phyloP scores from a whole-genome alignment of 2,113 vertebrate genomes.

The Erythrocercus mccallii region DNA sequence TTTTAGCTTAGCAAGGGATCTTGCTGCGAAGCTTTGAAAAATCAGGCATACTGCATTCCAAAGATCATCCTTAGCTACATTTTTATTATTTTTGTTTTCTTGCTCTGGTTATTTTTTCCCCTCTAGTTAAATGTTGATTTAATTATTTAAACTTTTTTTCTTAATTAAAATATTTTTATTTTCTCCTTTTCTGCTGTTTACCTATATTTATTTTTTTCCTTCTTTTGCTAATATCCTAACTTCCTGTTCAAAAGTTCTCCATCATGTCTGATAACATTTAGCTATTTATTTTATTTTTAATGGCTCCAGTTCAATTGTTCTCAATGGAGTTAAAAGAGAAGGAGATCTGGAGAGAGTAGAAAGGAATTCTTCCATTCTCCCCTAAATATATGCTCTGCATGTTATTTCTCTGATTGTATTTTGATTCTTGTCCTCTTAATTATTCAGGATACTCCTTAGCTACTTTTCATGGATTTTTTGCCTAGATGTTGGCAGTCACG shows the following conservation, averaged over 20 bases:
- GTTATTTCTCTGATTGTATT: neutral
- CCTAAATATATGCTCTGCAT: neutral
- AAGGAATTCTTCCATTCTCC: neutral
- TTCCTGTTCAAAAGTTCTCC: neutral
- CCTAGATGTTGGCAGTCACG: neutral
- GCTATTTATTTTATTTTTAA: neutral
- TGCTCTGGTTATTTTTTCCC: neutral
- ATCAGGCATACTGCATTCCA: neutral
- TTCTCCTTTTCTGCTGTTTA: neutral
- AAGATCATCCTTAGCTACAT: neutral
- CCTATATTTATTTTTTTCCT: neutral
- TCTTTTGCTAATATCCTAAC: neutral
- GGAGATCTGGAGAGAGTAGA: neutral
- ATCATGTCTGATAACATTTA: neutral
- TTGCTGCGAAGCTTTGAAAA: neutral
- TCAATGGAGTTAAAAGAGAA: neutral
- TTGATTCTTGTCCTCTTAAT: neutral
- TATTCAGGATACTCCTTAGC: neutral
- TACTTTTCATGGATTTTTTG: neutral
- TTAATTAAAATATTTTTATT: neutral
- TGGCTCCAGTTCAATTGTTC: neutral
- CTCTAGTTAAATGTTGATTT: neutral
- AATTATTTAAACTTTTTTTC: neutral
- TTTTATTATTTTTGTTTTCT: neutral
- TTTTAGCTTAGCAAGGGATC: neutral